Base-by-base conservation (phyloP, 2,113 vertebrate genomes). In the Scortum barcoo region DNA sequence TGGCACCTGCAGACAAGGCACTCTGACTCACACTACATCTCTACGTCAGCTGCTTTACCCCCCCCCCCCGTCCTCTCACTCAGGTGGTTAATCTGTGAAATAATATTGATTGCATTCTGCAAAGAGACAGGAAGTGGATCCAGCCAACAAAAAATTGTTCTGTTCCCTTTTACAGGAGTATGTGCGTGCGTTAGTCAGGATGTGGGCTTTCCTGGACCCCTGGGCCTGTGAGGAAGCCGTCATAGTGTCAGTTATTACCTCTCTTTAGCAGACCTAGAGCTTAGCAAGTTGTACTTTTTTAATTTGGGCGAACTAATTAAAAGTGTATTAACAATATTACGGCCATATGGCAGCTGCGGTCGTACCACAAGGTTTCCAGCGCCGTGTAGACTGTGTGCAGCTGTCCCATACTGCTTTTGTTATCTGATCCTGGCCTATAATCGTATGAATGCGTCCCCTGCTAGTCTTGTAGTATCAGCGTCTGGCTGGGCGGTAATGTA, bases 401-500 rank as follows among this genome's bases (percentile, higher is more conserved):
- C 48, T 73, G 73, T 38, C 68, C 67, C n/a, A 69, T 13, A 26
- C 72, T 56, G 60, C 68, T 20, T 74, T 36, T 72, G 65, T 81
- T 63, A 79, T 78, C 62, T 80, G 61, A 86, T 80, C 46, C 70
- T 38, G 36, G 8, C 40, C 42, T 75, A 13, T 78, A 77, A 84
- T 79, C 1, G 16, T 54, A 69, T 70, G 72, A 80, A 84, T 22
- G 13, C 24, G 46, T 75, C 78, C 80, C 69, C 26, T 30, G 72
- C 62, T 81, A 26, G 71, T 86, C 33, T 7, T 26, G 75, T 76
- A 53, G 24, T 30, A 62, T 86, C 76, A 56, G 65, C 63, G 42
- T 75, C 85, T 76, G 70, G 61, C 74, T 70, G 63, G 12, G 42
- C 74, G 84, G 76, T 85, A 91, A 90, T 77, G n/a, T 50, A 79